Conservation (phyloP, 2,113 vertebrate genomes). For the Ceratotherium simum region DNA sequence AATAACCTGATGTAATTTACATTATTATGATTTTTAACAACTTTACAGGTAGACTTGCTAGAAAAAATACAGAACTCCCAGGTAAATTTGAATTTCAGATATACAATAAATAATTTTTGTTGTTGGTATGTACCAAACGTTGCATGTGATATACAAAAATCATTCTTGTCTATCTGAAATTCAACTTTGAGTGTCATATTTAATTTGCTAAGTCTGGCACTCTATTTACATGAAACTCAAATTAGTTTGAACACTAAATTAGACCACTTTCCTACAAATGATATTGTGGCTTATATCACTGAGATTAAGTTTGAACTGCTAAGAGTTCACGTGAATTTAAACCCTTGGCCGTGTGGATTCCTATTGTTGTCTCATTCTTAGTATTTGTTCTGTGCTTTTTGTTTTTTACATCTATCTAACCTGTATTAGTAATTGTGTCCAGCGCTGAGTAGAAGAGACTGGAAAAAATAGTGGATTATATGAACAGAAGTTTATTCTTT, state of each 20-base stretch:
- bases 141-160: not conserved
- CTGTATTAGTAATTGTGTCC: not conserved
- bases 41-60: not conserved
- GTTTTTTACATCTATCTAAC: not conserved
- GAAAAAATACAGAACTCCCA: not conserved
- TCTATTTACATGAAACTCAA: not conserved
- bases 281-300: not conserved
- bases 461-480: not conserved
- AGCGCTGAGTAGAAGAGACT: not conserved
- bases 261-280: not conserved
- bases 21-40: not conserved
- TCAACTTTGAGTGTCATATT: not conserved
- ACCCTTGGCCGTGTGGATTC: not conserved
- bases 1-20: not conserved
- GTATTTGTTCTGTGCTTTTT: conserved; percentile 24
- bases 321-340: not conserved
- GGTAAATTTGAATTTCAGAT: not conserved
- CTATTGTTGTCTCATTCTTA: not conserved
- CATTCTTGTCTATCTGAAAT: not conserved
- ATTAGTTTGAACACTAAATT: not conserved
- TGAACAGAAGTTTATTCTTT: not conserved
- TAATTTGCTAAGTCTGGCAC: not conserved
- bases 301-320: not conserved
- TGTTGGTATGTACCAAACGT: not conserved
- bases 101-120: not conserved